These are phyloP conservation scores for Phenganax marumi DNA, from an alignment of 92 coral and sea anemone species.

Conservation along the genomic window DNA sequence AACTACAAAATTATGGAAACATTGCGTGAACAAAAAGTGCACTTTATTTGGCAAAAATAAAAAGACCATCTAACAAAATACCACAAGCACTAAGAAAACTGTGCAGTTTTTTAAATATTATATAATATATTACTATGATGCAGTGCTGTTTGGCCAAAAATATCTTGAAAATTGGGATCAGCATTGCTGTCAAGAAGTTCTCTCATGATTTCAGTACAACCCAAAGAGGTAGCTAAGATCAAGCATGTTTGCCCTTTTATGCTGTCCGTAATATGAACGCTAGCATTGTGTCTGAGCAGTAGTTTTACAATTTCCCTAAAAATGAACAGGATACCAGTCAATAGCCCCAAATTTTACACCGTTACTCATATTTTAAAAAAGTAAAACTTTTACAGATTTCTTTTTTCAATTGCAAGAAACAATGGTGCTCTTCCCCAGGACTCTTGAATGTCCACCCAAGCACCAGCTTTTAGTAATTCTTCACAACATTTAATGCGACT, in stretches of 20 bases:
- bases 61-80: background rate
- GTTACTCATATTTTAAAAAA: background rate
- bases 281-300: conserved; percentile 70
- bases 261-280: conserved; percentile 71
- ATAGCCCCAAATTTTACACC: background rate
- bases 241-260: conserved; percentile 85
- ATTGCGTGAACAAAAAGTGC: background rate
- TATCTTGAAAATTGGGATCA: conserved; percentile 78
- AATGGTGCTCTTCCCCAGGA: conserved; percentile 98
- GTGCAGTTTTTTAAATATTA: too few relatives aligned
- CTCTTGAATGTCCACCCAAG: conserved; percentile 90
- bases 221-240: conserved; percentile 87
- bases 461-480: conserved; percentile 70
- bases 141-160: conserved; percentile 80
- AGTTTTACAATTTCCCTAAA: conserved; percentile 71
- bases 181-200: conserved; percentile 83
- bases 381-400: conserved; percentile 73
- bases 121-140: conserved; percentile 66
- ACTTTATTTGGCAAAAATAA: background rate
- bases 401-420: conserved; percentile 90
- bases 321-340: background rate
- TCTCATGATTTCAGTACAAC: conserved; percentile 71
- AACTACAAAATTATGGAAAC: background rate
- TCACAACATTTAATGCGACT: conserved; percentile 82
- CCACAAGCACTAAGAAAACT: background rate